A percentile compares a stretch with the other conserved stretches of the same genome.
Conservation (phyloP, 2,113 vertebrate species). For the Thermophis baileyi region DNA sequence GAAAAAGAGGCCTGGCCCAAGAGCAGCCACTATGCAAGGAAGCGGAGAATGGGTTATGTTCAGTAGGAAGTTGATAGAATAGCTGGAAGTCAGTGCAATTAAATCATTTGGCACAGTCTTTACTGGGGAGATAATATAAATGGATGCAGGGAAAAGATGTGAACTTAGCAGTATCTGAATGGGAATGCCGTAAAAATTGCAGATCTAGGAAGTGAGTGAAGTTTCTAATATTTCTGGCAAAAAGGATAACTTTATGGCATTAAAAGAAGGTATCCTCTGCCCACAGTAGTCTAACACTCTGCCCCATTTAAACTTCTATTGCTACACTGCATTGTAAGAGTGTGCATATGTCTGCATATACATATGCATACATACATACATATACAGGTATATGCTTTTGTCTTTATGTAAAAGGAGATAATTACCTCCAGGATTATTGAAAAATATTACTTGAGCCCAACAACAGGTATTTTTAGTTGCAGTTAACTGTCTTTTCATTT, state of each 20-base stretch:
- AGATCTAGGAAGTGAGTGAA: background rate
- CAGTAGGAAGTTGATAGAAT: background rate
- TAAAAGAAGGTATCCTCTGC: background rate
- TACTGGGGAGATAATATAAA: background rate
- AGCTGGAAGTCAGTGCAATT: background rate
- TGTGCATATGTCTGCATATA: background rate
- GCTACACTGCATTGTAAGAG: background rate
- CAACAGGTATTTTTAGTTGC: background rate
- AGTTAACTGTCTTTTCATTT: background rate
- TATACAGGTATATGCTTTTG: background rate
- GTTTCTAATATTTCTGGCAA: background rate
- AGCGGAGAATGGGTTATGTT: background rate
- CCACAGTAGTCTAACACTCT: background rate
- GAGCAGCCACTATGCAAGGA: background rate
- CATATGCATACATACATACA: background rate
- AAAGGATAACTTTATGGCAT: background rate
- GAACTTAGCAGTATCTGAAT: background rate
- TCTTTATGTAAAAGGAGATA: too few relatives aligned
- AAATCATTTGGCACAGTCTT: background rate
- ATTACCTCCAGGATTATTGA: background rate
- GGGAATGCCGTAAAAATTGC: background rate
- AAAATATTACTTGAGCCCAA: background rate
- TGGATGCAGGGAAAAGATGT: background rate
- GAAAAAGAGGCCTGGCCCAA: background rate
- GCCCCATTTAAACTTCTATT: background rate